These are phyloP conservation scores for Struthio camelus DNA, from an alignment of 2,113 vertebrate genomes.

Conservation along the genomic window DNA sequence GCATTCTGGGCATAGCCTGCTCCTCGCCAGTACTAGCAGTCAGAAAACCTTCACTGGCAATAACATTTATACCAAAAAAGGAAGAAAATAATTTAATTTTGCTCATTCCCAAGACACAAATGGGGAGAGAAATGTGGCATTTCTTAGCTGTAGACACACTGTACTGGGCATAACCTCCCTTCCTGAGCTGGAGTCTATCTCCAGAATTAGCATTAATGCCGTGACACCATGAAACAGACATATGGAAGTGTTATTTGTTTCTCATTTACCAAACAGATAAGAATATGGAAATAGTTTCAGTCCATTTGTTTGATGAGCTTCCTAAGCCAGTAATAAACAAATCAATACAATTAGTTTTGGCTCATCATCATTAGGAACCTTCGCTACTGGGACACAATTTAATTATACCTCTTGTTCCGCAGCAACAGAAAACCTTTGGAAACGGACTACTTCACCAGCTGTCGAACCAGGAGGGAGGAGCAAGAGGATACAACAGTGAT, in stretches of 20 bases:
- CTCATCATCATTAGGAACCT: constrained; percentile 80
- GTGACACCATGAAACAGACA: constrained; percentile 64
- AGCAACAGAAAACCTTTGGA: constrained; percentile 65
- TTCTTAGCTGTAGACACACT: neutral
- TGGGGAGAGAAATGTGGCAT: neutral
- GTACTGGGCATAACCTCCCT: neutral
- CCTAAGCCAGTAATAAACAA: constrained; percentile 83
- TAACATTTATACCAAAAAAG: neutral
- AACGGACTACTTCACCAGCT: constrained; percentile 58
- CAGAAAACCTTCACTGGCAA: neutral
- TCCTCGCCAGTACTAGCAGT: neutral
- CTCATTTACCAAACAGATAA: constrained; percentile 81
- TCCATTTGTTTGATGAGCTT: constrained; percentile 84
- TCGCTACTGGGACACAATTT: constrained; percentile 76
- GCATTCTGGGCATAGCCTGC: neutral
- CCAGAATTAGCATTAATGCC: constrained; percentile 66
- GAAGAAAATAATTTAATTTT: neutral
- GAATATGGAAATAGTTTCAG: constrained; percentile 85
- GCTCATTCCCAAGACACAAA: neutral
- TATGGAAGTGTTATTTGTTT: constrained; percentile 80
- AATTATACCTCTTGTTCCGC: constrained; percentile 74
- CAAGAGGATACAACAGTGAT: constrained; percentile 20
- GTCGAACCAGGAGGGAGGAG: constrained; percentile 11
- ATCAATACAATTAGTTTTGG: constrained; percentile 86
- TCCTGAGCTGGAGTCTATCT: constrained; percentile 8